Evolutionary conservation across 1,140 invertebrate species (phyloP).

Genomic region (Scylla paramamosain): DNA sequence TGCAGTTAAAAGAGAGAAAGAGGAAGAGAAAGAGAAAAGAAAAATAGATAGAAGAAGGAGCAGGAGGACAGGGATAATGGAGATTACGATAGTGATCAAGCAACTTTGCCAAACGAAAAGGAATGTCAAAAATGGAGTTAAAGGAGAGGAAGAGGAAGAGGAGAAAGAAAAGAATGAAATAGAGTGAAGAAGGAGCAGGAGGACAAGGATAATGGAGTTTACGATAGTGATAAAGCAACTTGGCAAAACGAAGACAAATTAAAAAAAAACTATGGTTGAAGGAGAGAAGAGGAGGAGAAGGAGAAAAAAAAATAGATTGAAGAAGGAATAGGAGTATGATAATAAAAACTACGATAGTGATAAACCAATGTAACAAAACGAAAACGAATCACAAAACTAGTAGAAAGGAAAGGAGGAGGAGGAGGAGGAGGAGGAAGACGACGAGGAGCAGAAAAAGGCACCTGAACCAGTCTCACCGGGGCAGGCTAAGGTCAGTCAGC

Average conservation of each 20-base stretch:
- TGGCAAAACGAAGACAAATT: neutral
- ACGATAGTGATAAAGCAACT: neutral
- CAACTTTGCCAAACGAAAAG: neutral
- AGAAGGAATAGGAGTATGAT: neutral
- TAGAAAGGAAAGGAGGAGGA: neutral
- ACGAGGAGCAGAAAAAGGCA: too few species aligned
- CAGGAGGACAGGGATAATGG: neutral
- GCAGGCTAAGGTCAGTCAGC: neutral
- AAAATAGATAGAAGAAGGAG: neutral
- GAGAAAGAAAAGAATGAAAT: neutral
- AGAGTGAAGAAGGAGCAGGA: neutral
- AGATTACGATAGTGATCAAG: neutral
- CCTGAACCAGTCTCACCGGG: neutral
- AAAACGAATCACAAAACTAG: neutral
- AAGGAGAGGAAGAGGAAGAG: neutral
- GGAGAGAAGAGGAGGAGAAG: neutral
- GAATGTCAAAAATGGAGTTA: neutral
- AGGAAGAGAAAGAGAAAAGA: neutral
- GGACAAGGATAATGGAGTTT: neutral
- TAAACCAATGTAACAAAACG: neutral
- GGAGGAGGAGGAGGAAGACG: too few species aligned
- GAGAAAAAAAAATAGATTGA: neutral
- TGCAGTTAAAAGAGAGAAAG: neutral
- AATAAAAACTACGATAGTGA: neutral
- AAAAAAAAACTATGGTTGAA: neutral